These are phyloP conservation scores for Clarias fuscus DNA, from an alignment of 2,797 vertebrate genomes.

Conservation along the genomic window DNA sequence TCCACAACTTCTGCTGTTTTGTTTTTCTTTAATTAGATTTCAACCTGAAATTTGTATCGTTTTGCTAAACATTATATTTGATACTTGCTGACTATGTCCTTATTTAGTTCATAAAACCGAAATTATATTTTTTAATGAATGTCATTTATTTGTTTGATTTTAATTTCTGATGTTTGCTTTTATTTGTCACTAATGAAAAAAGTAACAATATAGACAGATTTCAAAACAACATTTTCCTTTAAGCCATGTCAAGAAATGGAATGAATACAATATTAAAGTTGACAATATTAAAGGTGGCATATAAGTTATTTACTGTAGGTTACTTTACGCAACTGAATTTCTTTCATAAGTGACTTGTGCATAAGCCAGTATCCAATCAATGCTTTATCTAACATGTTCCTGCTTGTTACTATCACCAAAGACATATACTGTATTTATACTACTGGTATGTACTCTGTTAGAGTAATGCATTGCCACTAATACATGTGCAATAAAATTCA, in stretches of 20 bases:
- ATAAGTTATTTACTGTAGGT: neutral
- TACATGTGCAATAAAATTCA: slow-evolving; percentile 19
- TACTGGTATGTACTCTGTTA: neutral
- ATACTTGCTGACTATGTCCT: neutral
- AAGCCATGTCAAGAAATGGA: slow-evolving; percentile 49
- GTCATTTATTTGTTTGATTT: neutral
- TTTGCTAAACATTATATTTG: neutral
- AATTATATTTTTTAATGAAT: neutral
- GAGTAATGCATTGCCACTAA: neutral
- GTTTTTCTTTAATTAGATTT: neutral
- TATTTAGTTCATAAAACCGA: neutral
- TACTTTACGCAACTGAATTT: neutral
- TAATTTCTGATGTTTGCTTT: neutral
- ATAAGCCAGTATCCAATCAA: neutral
- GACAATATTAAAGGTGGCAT: neutral
- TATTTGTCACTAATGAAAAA: neutral
- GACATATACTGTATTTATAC: neutral
- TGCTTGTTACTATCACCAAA: neutral
- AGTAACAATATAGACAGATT: neutral
- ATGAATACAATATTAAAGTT: slow-evolving; percentile 62
- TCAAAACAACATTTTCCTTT: neutral
- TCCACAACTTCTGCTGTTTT: neutral
- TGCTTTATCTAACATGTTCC: neutral
- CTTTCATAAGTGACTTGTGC: neutral
- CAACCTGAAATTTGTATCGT: neutral